Percentiles rank a stretch among this genome's conserved stretches.
These are phyloP conservation scores for Drosophila buzzatii DNA, from an alignment of 2,888 invertebrate genomes.

Conservation along the genomic window DNA sequence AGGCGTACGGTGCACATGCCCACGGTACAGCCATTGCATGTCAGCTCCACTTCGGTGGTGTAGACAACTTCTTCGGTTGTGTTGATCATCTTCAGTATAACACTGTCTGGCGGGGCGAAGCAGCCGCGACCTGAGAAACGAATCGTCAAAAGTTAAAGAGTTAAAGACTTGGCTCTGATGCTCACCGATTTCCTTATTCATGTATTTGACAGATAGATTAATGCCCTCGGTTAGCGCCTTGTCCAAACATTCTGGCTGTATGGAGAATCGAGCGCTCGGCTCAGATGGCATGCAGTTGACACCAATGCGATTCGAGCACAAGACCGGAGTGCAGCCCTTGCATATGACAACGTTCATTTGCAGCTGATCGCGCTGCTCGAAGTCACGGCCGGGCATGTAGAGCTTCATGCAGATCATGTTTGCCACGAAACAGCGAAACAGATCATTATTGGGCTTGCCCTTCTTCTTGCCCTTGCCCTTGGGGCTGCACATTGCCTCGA, in stretches of 20 bases:
- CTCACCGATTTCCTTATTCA: constrained; percentile 61
- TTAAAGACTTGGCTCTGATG: not conserved
- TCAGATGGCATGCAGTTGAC: constrained; percentile 55
- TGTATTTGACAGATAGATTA: constrained; percentile 42
- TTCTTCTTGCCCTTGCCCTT: constrained; percentile 44
- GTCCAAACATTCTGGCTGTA: constrained; percentile 54
- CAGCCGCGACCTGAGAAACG: constrained; percentile 50
- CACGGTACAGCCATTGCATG: constrained; percentile 66
- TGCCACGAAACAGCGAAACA: constrained; percentile 33
- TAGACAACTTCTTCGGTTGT: constrained; percentile 36
- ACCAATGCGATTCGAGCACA: constrained; percentile 54
- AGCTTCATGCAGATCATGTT: constrained; percentile 59
- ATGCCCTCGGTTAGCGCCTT: constrained; percentile 58
- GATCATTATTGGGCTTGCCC: constrained; percentile 27
- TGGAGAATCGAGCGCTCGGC: constrained; percentile 39
- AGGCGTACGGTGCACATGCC: constrained; percentile 51
- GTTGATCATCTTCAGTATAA: constrained; percentile 40
- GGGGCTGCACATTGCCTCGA: constrained; percentile 29
- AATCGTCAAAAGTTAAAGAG: not conserved
- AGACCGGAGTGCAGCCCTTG: constrained; percentile 39
- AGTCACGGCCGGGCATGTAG: constrained; percentile 62
- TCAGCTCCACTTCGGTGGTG: constrained; percentile 62
- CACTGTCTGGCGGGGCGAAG: constrained; percentile 46
- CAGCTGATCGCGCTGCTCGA: constrained; percentile 43
- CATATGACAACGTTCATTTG: constrained; percentile 45